Percentiles rank a stretch among this genome's conserved stretches.
phyloP scores from a whole-genome alignment of 2,113 vertebrate genomes.

The Plotosus lineatus region DNA sequence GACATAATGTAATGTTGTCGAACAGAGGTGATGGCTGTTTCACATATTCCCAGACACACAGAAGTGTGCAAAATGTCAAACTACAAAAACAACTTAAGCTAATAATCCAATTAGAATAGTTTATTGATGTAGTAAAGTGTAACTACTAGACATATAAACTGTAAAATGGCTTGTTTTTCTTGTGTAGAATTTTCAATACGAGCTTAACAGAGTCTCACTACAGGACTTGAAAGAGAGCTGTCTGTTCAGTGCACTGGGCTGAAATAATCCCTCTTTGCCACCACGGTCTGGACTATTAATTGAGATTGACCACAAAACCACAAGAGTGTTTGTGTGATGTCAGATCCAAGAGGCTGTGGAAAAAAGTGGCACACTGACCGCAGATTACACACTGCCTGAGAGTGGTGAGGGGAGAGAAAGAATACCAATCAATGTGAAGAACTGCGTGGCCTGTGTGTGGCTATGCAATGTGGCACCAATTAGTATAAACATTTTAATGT shows the following conservation, averaged over 20 bases:
- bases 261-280: conserved; percentile 71
- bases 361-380: conserved; percentile 80
- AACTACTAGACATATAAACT: conserved; percentile 54
- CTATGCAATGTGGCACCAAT: conserved; percentile 58
- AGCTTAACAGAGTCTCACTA: conserved; percentile 47
- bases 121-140: conserved; percentile 61
- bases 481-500: conserved; percentile 53
- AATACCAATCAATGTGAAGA: conserved; percentile 54
- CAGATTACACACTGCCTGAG: conserved; percentile 73
- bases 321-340: conserved; percentile 79
- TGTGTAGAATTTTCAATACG: conserved; percentile 49
- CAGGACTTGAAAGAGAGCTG: conserved; percentile 74
- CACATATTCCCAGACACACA: conserved; percentile 34
- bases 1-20: conserved; percentile 1
- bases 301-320: conserved; percentile 76
- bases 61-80: conserved; percentile 40
- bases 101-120: conserved; percentile 59
- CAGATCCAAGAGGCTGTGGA: conserved; percentile 73
- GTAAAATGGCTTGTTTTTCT: conserved; percentile 58
- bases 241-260: conserved; percentile 75
- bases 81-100: conserved; percentile 55
- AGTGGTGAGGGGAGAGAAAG: conserved; percentile 55
- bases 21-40: conserved; percentile 19
- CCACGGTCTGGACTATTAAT: conserved; percentile 75
- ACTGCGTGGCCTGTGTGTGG: conserved; percentile 52